Conservation (phyloP, 2,888 invertebrate species). For the Dioctria rufipes region DNA sequence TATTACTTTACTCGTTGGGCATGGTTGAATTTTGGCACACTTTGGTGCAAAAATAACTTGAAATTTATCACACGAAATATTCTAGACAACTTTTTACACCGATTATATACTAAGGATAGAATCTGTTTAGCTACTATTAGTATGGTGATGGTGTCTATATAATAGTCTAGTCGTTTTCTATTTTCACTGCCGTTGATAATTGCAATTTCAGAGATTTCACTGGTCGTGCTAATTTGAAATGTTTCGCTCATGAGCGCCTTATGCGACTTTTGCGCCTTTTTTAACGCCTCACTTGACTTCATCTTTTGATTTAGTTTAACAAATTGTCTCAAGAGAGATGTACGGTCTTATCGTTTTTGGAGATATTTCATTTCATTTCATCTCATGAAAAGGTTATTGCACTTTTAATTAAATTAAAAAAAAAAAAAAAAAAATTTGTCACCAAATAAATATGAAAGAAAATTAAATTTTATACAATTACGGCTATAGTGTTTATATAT, state of each 20-base stretch:
- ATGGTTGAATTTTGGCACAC: slow-evolving; percentile 9
- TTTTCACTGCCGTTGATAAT: slow-evolving; percentile 47
- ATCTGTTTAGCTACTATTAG: too few species aligned
- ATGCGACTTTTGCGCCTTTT: neutral
- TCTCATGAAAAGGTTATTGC: slow-evolving; percentile 24
- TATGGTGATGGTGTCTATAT: too few species aligned
- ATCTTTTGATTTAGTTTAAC: slow-evolving; percentile 38
- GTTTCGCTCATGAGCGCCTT: slow-evolving; percentile 39
- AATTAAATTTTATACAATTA: neutral
- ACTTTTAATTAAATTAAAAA: slow-evolving; percentile 11
- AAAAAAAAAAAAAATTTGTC: neutral
- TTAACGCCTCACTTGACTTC: slow-evolving; percentile 33
- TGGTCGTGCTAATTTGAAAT: slow-evolving; percentile 39
- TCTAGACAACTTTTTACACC: too few species aligned
- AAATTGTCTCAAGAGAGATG: slow-evolving; percentile 11
- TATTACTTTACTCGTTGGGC: neutral
- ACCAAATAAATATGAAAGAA: neutral
- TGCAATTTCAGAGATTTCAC: slow-evolving; percentile 40
- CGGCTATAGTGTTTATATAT: neutral
- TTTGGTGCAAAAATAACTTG: neutral
- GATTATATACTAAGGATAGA: too few species aligned
- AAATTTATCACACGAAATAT: too few species aligned
- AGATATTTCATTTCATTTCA: slow-evolving; percentile 15
- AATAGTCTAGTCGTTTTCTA: slow-evolving; percentile 36
- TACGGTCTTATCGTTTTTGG: slow-evolving; percentile 26